Evolutionary conservation across 2,888 invertebrate genomes (phyloP).

Genomic region (Dasypogon diadema): DNA sequence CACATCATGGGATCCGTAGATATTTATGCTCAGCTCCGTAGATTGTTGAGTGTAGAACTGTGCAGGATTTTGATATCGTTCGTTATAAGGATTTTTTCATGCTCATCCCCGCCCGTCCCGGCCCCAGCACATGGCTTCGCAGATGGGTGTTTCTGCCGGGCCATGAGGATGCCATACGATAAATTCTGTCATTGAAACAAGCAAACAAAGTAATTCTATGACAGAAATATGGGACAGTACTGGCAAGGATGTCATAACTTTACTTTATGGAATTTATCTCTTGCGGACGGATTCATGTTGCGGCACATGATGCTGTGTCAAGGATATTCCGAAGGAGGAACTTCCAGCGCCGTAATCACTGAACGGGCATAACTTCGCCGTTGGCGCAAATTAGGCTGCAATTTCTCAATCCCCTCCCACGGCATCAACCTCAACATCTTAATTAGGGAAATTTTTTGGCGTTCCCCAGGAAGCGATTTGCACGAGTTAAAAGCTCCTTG

Average conservation of each 20-base stretch:
- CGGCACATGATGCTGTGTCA: neutral
- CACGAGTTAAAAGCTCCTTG: slow-evolving; percentile 51
- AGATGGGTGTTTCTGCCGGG: slow-evolving; percentile 26
- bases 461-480: slow-evolving; percentile 52
- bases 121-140: neutral
- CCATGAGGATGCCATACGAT: slow-evolving; percentile 44
- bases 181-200: slow-evolving; percentile 55
- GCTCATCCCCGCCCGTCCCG: neutral
- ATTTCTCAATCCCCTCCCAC: slow-evolving; percentile 26
- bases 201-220: slow-evolving; percentile 55
- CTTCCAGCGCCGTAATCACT: neutral
- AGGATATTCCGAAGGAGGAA: neutral
- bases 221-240: slow-evolving; percentile 50
- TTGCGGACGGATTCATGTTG: slow-evolving; percentile 7
- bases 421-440: slow-evolving; percentile 49
- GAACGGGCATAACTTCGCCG: neutral
- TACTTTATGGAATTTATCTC: slow-evolving; percentile 41
- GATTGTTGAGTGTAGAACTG: slow-evolving; percentile 50
- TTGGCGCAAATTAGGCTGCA: slow-evolving; percentile 30
- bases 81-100: slow-evolving; percentile 49
- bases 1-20: slow-evolving; percentile 57
- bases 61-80: slow-evolving; percentile 52
- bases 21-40: slow-evolving; percentile 56
- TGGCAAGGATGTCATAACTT: slow-evolving; percentile 48
- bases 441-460: slow-evolving; percentile 55